Percentiles rank a stretch among this genome's conserved stretches.
Conservation (phyloP, 2,888 invertebrate species). For the Sepiola atlantica region DNA sequence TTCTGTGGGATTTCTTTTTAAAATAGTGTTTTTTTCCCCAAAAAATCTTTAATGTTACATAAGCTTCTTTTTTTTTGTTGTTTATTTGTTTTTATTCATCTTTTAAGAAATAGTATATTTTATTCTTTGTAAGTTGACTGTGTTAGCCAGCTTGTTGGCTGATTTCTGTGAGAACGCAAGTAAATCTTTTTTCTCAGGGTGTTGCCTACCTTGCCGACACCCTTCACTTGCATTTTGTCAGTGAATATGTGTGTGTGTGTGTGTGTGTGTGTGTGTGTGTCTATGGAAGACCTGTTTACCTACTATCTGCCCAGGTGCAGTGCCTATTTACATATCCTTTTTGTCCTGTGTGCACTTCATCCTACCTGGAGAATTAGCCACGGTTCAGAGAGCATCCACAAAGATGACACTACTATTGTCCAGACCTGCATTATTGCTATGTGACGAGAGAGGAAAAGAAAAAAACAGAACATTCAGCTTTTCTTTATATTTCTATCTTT, state of each 20-base stretch:
- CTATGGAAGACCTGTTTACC: background rate
- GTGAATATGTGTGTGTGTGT: background rate
- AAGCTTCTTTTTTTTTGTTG: too few relatives aligned
- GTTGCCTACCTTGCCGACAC: background rate
- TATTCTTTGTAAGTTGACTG: background rate
- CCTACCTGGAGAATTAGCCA: background rate
- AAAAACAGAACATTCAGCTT: background rate
- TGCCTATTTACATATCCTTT: constrained; percentile 19
- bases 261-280: background rate
- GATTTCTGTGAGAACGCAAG: background rate
- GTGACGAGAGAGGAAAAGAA: background rate
- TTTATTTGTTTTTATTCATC: too few relatives aligned
- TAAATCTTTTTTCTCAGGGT: constrained; percentile 32
- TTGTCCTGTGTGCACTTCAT: background rate
- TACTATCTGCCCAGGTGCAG: background rate
- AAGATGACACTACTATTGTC: background rate
- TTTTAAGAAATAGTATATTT: too few relatives aligned
- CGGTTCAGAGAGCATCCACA: background rate
- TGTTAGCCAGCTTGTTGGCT: background rate
- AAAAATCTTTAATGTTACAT: too few relatives aligned
- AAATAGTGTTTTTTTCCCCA: too few relatives aligned
- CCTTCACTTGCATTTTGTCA: background rate
- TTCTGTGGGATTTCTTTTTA: too few relatives aligned
- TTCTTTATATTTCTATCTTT: background rate
- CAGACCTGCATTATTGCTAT: background rate